These are phyloP conservation scores for Fragum fragum DNA, from an alignment of 2,888 invertebrate species.

Conservation along the genomic window DNA sequence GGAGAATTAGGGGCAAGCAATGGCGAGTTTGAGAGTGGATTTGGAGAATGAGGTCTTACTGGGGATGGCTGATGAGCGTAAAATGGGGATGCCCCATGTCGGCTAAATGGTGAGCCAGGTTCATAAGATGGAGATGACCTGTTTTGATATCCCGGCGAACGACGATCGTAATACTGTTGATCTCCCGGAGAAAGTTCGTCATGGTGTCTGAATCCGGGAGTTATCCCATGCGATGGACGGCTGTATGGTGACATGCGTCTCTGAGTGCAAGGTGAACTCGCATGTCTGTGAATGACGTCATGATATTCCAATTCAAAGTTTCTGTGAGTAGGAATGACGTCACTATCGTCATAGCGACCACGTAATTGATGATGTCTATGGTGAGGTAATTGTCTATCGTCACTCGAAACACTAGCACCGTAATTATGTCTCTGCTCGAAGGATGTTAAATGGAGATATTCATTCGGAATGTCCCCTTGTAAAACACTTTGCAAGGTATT, in stretches of 20 bases:
- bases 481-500: slow-evolving; percentile 78
- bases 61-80: slow-evolving; percentile 26
- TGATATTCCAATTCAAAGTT: slow-evolving; percentile 14
- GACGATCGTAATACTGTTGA: slow-evolving; percentile 39
- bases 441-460: slow-evolving; percentile 76
- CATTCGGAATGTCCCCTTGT: slow-evolving; percentile 78
- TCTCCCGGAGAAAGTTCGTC: slow-evolving; percentile 22
- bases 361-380: not conserved
- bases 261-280: slow-evolving; percentile 1
- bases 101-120: slow-evolving; percentile 54
- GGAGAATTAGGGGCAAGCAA: slow-evolving; percentile 44
- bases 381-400: slow-evolving; percentile 1
- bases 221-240: slow-evolving; percentile 11
- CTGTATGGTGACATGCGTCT: slow-evolving; percentile 16
- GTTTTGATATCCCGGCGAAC: not conserved
- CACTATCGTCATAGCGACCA: not conserved
- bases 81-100: slow-evolving; percentile 50
- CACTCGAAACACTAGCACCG: not conserved
- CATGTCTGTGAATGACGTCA: slow-evolving; percentile 21
- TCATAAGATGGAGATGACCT: slow-evolving; percentile 54
- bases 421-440: slow-evolving; percentile 28
- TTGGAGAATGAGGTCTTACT: slow-evolving; percentile 13
- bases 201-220: not conserved
- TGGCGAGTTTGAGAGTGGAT: slow-evolving; percentile 50
- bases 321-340: not conserved